Percentiles rank a stretch among this genome's conserved stretches.
Conservation (phyloP, 2,888 invertebrate species). For the Lasioglossum morio region DNA sequence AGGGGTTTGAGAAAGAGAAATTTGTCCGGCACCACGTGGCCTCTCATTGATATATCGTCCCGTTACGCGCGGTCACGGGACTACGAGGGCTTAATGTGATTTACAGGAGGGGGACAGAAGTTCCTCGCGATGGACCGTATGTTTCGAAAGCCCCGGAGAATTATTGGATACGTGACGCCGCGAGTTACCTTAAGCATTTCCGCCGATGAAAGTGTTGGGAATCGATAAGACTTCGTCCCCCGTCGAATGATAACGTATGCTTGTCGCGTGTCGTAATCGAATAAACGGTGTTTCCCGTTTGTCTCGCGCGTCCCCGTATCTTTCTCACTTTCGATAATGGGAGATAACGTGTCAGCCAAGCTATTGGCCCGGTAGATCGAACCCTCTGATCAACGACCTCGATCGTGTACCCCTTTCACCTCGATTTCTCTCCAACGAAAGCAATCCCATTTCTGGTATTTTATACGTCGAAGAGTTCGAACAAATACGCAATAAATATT, state of each 20-base stretch:
- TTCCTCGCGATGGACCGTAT: conserved; percentile 69
- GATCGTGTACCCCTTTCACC: neutral
- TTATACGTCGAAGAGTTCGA: too few species aligned
- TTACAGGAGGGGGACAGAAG: conserved; percentile 70
- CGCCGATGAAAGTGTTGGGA: conserved; percentile 45
- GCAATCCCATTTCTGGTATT: neutral
- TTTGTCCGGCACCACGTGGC: conserved; percentile 54
- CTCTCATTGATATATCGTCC: conserved; percentile 66
- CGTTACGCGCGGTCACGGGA: conserved; percentile 65
- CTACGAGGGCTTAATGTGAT: conserved; percentile 72
- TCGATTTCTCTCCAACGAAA: neutral
- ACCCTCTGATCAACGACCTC: neutral
- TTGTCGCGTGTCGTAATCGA: conserved; percentile 27
- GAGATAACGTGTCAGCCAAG: neutral
- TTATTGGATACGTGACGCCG: conserved; percentile 71
- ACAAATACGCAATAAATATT: too few species aligned
- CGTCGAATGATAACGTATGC: conserved; percentile 27
- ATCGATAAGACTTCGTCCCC: conserved; percentile 47
- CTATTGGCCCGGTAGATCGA: neutral
- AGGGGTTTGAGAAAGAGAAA: conserved; percentile 53
- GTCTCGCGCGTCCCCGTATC: neutral
- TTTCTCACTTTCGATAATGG: conserved; percentile 1
- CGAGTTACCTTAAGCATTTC: conserved; percentile 57
- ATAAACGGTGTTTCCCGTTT: conserved; percentile 20
- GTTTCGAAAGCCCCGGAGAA: conserved; percentile 71